Conservation (phyloP, 2,888 invertebrate genomes). For the Bugula neritina region DNA sequence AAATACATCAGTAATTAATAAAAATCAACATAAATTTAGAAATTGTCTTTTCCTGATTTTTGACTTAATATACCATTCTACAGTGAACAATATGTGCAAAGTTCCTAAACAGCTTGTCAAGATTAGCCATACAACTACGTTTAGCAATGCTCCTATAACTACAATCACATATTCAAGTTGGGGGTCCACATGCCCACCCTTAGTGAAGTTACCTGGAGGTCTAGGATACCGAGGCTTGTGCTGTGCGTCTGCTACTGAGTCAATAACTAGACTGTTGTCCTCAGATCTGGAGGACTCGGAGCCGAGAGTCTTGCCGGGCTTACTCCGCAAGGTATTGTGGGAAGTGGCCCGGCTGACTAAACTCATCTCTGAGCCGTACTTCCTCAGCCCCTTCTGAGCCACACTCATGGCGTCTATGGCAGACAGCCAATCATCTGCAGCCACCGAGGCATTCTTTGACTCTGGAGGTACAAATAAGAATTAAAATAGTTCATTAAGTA, state of each 20-base stretch:
- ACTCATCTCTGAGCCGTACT: slow-evolving; percentile 22
- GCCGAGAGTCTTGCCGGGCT: not conserved
- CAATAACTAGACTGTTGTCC: not conserved
- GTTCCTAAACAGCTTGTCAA: too few species aligned
- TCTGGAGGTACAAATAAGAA: too few species aligned
- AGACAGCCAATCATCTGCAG: slow-evolving; percentile 16
- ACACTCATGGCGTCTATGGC: slow-evolving; percentile 7
- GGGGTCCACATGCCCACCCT: not conserved
- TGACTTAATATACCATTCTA: too few species aligned
- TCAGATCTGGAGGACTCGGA: slow-evolving; percentile 5
- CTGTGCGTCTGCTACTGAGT: slow-evolving; percentile 18
- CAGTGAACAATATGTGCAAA: too few species aligned
- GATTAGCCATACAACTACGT: too few species aligned
- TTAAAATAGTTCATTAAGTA: too few species aligned
- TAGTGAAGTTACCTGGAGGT: not conserved
- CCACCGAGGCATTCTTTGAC: not conserved
- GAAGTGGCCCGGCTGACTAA: slow-evolving; percentile 11
- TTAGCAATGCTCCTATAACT: too few species aligned
- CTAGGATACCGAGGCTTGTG: not conserved
- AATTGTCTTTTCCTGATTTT: too few species aligned
- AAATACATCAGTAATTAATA: too few species aligned
- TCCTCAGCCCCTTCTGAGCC: not conserved
- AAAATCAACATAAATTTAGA: too few species aligned
- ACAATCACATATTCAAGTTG: too few species aligned
- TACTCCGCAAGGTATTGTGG: slow-evolving; percentile 17